A percentile compares a stretch with the other conserved stretches of the same genome.
Conservation (phyloP, 2,113 vertebrate species). For the Bos indicus region DNA sequence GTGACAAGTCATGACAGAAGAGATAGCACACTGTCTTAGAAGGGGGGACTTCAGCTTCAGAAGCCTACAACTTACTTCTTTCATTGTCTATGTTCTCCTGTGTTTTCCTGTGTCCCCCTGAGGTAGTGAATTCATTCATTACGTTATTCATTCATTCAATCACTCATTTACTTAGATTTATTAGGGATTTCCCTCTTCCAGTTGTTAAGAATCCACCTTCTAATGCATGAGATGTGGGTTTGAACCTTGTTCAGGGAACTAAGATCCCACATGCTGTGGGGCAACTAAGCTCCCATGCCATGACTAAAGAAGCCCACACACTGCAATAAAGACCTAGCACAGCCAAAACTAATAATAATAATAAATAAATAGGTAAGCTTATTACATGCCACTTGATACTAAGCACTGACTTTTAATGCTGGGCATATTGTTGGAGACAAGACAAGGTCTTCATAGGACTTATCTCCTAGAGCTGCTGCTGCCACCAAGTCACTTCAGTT, state of each 20-base stretch:
- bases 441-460: neutral
- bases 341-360: neutral
- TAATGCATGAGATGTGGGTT: neutral
- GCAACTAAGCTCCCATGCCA: neutral
- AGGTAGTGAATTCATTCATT: neutral
- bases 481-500: no score
- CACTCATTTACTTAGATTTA: neutral
- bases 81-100: neutral
- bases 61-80: neutral
- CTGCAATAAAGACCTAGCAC: neutral
- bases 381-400: neutral
- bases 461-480: neutral
- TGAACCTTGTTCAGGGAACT: neutral
- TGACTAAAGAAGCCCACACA: neutral
- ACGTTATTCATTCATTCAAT: neutral
- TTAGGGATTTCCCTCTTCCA: neutral
- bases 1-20: neutral
- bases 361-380: neutral
- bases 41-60: neutral
- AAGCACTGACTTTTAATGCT: neutral
- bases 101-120: neutral
- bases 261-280: neutral
- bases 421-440: neutral
- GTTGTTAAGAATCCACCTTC: neutral
- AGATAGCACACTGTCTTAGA: neutral